Evolutionary conservation across 92 coral and sea anemone genomes (phyloP), one percentile per base, ranked within the genome.

Genomic region (Epizoanthus scotinus): DNA sequence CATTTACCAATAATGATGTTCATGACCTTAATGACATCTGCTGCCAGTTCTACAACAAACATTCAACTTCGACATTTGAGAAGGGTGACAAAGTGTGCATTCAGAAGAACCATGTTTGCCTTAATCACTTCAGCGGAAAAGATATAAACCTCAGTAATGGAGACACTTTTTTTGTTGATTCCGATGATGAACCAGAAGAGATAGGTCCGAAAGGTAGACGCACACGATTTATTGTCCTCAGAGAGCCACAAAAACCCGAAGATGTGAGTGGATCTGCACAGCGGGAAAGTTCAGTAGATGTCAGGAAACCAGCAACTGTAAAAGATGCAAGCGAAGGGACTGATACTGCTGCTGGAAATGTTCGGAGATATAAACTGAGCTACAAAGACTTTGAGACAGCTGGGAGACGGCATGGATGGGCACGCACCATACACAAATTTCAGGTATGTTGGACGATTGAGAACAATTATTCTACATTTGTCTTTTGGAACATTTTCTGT

Each of bases 1-100:
- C 89, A 3, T 85, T 85, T 25, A 79, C 86, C 15, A 47, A 74
- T 1, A 27, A 8, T n/a, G 89, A 85, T 49, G 81, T 85, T 20
- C 8, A 58, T 19, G 69, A 58, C 54, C 70, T 85, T 22, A 85
- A 85, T 71, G 74, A 85, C 53, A 79, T 85, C 3, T 85, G 89
- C 62, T 62, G 78, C 17, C 81, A 61, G 9, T 81, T 68, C 31
- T 85, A 85, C 66, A 81, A 85, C 24, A 13, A 85, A n/a, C 89
- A 71, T 50, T 26, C n/a, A 5, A 69, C 17, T 2, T 47, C 52
- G 3, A 47, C 34, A 49, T 85, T 85, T 61, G 52, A 71, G 52
- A 50, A 40, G n/a, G 86, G 82, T 5, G 89, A 85, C 54, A 85
- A 85, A 71, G 86, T 85, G 0, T 85, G 89, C 55, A 77, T 85